Base-by-base conservation (phyloP, 2,797 vertebrate genomes). In the Tragelaphus eurycerus region DNA sequence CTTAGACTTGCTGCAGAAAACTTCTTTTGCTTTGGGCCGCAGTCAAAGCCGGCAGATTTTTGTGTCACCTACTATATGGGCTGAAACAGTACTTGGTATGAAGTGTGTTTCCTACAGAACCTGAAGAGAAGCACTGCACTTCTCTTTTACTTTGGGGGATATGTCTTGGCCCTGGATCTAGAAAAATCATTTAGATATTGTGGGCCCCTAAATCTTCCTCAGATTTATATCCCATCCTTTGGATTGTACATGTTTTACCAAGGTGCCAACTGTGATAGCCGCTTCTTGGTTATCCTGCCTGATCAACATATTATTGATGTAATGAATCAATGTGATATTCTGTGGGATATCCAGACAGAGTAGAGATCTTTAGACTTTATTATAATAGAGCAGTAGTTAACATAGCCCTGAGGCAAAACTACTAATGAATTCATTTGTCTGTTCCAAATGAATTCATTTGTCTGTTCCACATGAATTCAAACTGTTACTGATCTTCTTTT, bases 391-490 rank as follows among this genome's bases (percentile, higher is more conserved):
- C 9, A 92, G 46, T 60, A 87, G 43, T 90, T 97, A 93, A 62
- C 38, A 83, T 81, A 91, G 48, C 84, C 82, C 43, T 74, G 29
- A 95, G 67, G 34, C 54, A 86, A 94, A 94, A 96, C 60, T 93
- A 31, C 86, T 97, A 91, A 93, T 86, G 86, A 96, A 95, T 93
- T 92, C 83, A 86, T 90, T 95, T 90, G n/a, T n/a, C n/a, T n/a
- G n/a, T n/a, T n/a, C n/a, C n/a, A n/a, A 91, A 93, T 86, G 86
- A 96, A 95, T 93, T 92, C 83, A 86, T 90, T 95, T 90, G 43
- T 96, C 86, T 96, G 79, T 97, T 96, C 15, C 90, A 95, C 93
- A 88, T 78, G 88, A 90, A 95, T 95, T 97, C 78, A 96, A 92
- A 96, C 5, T 57, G 34, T 55, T 92, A 93, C 90, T 89, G 57